Conservation (phyloP, 2,888 invertebrate species). For the Cryptops parisi region DNA sequence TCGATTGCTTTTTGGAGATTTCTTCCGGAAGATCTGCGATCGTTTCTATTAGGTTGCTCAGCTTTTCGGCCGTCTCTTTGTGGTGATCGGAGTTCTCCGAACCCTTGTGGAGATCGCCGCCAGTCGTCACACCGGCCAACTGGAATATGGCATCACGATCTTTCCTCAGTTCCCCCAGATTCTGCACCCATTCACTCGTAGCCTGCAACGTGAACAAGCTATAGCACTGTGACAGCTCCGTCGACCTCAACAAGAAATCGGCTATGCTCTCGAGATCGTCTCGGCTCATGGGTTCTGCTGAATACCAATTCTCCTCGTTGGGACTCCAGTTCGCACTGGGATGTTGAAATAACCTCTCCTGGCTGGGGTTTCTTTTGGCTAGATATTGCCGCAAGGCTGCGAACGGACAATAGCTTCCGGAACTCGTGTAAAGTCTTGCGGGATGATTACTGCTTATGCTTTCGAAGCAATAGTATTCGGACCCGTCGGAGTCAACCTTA, state of each 20-base stretch:
- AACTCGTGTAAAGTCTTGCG: background rate
- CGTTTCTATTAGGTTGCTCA: background rate
- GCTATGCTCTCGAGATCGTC: constrained; percentile 14
- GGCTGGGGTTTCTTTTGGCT: constrained; percentile 3
- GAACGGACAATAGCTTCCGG: constrained; percentile 1
- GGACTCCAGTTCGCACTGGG: constrained; percentile 10
- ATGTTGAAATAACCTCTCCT: constrained; percentile 11
- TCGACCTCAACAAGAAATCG: constrained; percentile 11
- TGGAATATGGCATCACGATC: constrained; percentile 5
- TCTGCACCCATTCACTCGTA: constrained; percentile 13
- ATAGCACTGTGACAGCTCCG: constrained; percentile 9
- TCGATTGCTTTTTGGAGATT: background rate
- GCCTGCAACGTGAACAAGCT: constrained; percentile 6
- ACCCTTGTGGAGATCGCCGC: background rate
- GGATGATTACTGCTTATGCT: background rate
- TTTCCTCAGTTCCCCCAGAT: constrained; percentile 6
- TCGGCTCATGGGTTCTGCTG: constrained; percentile 10
- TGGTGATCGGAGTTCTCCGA: background rate
- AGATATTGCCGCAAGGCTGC: constrained; percentile 9
- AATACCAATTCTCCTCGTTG: constrained; percentile 8
- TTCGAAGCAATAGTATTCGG: constrained; percentile 4
- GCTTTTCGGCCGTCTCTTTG: background rate
- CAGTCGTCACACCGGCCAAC: background rate
- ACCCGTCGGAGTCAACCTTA: background rate
- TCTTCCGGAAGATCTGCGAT: background rate